Evolutionary conservation across 2,113 vertebrate genomes (phyloP).

Genomic region (Lagopus leucura): DNA sequence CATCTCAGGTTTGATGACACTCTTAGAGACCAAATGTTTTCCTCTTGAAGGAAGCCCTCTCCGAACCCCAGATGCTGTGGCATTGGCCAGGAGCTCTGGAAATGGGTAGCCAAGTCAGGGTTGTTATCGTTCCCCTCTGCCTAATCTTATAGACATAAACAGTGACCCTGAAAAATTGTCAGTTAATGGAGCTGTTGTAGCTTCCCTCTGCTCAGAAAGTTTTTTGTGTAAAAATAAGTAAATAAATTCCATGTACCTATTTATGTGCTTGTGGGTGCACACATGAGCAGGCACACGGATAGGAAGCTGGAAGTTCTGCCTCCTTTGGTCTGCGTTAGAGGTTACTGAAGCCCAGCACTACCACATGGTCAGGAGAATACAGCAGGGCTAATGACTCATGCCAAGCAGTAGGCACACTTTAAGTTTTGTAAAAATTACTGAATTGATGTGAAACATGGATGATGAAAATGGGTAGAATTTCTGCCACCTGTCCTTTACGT

Average conservation of each 20-base stretch:
- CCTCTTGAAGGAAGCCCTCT: neutral
- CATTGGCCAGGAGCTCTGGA: slow-evolving; percentile 47
- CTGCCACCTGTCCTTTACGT: slow-evolving; percentile 56
- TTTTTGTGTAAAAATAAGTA: fast-evolving
- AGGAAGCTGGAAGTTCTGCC: slow-evolving; percentile 26
- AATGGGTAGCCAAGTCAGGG: slow-evolving; percentile 4
- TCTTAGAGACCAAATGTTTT: neutral
- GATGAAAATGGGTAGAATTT: slow-evolving; percentile 43
- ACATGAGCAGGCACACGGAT: neutral
- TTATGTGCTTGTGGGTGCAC: fast-evolving
- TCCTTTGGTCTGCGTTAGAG: slow-evolving; percentile 40
- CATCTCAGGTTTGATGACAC: neutral
- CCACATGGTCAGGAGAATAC: slow-evolving; percentile 9
- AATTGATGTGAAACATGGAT: slow-evolving; percentile 24
- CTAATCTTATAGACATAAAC: slow-evolving; percentile 23
- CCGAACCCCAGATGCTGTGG: slow-evolving; percentile 41
- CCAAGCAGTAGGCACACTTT: slow-evolving; percentile 49
- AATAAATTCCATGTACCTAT: neutral
- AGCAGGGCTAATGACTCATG: slow-evolving; percentile 47
- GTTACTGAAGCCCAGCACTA: slow-evolving; percentile 34
- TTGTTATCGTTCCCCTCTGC: slow-evolving; percentile 27
- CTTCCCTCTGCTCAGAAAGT: slow-evolving; percentile 1
- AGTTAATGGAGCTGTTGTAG: neutral
- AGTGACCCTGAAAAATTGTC: slow-evolving; percentile 47
- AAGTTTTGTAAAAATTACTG: neutral